Evolutionary conservation across 35 echinoderm and acorn worm species (phyloP).

Genomic region (Ptychodera flava): DNA sequence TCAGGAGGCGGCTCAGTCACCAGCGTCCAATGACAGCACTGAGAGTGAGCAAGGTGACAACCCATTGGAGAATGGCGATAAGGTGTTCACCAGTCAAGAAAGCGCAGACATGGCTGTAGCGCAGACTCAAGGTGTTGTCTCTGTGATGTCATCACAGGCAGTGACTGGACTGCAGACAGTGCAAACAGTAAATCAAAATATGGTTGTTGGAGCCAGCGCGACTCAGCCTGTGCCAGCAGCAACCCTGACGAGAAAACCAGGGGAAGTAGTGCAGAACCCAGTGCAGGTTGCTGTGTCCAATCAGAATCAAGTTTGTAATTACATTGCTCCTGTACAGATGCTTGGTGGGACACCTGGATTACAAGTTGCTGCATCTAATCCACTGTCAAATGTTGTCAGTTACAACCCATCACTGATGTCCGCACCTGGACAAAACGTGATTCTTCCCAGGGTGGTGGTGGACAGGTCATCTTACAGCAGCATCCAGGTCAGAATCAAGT

Average conservation of each 20-base stretch:
- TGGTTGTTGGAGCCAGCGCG: background rate
- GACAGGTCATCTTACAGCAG: slow-evolving; percentile 5
- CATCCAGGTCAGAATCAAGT: slow-evolving; percentile 1
- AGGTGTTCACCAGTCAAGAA: background rate
- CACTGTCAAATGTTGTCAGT: background rate
- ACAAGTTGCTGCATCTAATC: background rate
- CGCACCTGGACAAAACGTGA: slow-evolving; percentile 25
- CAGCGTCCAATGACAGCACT: background rate
- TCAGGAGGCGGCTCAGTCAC: background rate
- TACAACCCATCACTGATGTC: background rate
- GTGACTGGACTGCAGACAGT: background rate
- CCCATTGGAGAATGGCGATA: background rate
- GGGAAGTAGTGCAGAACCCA: background rate
- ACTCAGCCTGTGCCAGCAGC: background rate
- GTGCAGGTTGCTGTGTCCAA: background rate
- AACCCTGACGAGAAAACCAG: background rate
- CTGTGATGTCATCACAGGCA: too few species aligned
- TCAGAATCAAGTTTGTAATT: background rate
- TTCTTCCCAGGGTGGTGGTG: slow-evolving; percentile 17
- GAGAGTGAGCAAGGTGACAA: background rate
- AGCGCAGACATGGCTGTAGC: background rate
- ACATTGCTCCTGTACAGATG: background rate
- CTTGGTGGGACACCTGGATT: background rate
- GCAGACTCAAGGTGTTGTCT: background rate
- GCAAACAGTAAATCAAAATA: background rate